phyloP scores from a whole-genome alignment of 2,888 invertebrate species.

The Epistrophe grossulariae region DNA sequence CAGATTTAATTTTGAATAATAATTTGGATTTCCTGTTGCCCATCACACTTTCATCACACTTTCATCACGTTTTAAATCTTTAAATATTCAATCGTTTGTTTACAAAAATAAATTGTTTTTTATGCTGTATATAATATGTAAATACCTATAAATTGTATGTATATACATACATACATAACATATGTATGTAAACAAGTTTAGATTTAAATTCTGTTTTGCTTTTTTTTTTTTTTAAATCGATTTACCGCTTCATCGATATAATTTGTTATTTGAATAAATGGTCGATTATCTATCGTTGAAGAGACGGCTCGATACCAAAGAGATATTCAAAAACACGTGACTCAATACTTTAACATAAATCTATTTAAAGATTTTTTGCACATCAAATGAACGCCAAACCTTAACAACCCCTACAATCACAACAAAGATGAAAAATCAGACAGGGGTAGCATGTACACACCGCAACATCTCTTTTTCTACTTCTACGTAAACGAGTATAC shows the following conservation, averaged over 20 bases:
- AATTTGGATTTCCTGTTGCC: no score
- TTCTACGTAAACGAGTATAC: neutral
- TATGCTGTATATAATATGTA: neutral
- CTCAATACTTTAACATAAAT: neutral
- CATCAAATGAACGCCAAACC: neutral
- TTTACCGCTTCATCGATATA: neutral
- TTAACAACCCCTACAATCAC: conserved; percentile 2
- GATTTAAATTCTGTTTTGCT: neutral
- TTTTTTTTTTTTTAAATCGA: neutral
- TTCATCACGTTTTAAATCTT: no score
- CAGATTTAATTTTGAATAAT: no score
- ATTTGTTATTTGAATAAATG: neutral
- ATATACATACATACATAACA: no score
- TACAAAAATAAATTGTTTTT: no score
- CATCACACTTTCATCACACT: no score
- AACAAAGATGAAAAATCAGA: neutral
- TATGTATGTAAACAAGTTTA: neutral
- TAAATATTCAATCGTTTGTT: no score
- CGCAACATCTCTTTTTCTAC: neutral
- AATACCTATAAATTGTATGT: neutral
- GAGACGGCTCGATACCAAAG: neutral
- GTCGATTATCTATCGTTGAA: neutral
- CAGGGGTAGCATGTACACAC: neutral
- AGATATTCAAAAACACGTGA: neutral
- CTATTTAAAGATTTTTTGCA: neutral